Percentiles rank a stretch among this genome's conserved stretches.
These are phyloP conservation scores for Gouania willdenowi DNA, from an alignment of 2,797 vertebrate species.

Conservation along the genomic window DNA sequence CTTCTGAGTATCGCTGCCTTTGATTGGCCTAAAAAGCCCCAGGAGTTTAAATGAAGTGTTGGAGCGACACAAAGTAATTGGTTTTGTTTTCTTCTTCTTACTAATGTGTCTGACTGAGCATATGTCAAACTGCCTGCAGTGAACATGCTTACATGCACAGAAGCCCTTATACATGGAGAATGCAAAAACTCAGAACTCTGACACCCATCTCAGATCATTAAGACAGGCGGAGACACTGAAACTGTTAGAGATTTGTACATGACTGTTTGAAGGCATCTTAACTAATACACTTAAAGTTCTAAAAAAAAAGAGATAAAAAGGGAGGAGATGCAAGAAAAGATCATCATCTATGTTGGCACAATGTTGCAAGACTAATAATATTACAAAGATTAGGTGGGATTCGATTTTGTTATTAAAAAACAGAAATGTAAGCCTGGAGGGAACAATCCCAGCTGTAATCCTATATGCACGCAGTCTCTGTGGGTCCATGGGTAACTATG, in stretches of 20 bases:
- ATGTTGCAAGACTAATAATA: conserved; percentile 59
- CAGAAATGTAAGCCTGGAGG: conserved; percentile 74
- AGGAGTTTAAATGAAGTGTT: conserved; percentile 38
- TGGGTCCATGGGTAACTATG: no score
- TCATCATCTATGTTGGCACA: conserved; percentile 56
- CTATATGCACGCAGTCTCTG: neutral
- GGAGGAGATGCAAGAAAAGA: conserved; percentile 49
- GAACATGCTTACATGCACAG: conserved; percentile 8
- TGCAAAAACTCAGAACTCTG: neutral
- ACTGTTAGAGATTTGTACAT: conserved; percentile 69
- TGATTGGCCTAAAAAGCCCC: conserved; percentile 46
- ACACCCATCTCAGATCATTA: conserved; percentile 53
- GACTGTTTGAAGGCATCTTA: conserved; percentile 42
- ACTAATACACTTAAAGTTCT: conserved; percentile 49
- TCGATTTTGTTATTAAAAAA: conserved; percentile 62
- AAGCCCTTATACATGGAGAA: conserved; percentile 12
- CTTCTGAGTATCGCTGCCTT: conserved; percentile 39
- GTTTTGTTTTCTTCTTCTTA: conserved; percentile 40
- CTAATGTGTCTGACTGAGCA: conserved; percentile 24
- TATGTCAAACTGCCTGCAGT: conserved; percentile 36
- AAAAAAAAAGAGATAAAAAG: conserved; percentile 11
- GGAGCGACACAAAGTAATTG: conserved; percentile 63
- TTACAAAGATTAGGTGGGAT: conserved; percentile 60
- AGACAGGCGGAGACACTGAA: conserved; percentile 53
- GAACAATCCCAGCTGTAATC: conserved; percentile 45